A percentile compares a stretch with the other conserved stretches of the same genome.
Evolutionary conservation across 2,113 vertebrate genomes (phyloP).

Genomic region (Thymallus thymallus): DNA sequence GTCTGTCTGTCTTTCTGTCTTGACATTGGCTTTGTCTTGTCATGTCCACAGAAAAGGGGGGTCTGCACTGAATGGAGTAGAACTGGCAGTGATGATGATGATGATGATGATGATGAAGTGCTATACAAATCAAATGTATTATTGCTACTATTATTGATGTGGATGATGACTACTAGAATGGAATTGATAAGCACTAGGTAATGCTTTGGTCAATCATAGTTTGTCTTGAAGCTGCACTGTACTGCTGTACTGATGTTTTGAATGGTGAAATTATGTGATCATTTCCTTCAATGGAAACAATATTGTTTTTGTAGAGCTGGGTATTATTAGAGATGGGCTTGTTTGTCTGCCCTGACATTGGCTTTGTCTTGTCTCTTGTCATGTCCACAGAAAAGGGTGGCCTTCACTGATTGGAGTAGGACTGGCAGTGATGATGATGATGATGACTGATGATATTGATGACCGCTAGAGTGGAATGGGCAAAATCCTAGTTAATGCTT

Average conservation of each 20-base stretch:
- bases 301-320: neutral
- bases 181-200: constrained; percentile 23
- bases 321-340: neutral
- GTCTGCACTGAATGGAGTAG: constrained; percentile 77
- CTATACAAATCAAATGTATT: no score
- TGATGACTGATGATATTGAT: constrained; percentile 32
- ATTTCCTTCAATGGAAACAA: neutral
- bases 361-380: constrained; percentile 72
- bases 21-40: constrained; percentile 59
- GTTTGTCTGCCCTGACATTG: neutral
- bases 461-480: constrained; percentile 43
- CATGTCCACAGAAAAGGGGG: constrained; percentile 81
- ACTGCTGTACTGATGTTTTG: no score
- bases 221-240: no score
- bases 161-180: constrained; percentile 47
- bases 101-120: constrained; percentile 56
- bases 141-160: no score
- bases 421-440: constrained; percentile 74
- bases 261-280: neutral
- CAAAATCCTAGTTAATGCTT: constrained; percentile 26
- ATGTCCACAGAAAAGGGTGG: no score
- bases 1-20: neutral
- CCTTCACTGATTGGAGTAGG: constrained; percentile 72
- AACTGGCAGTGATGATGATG: constrained; percentile 68
- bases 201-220: neutral